phyloP scores from a whole-genome alignment of 2,797 vertebrate genomes.

The Chelon auratus region DNA sequence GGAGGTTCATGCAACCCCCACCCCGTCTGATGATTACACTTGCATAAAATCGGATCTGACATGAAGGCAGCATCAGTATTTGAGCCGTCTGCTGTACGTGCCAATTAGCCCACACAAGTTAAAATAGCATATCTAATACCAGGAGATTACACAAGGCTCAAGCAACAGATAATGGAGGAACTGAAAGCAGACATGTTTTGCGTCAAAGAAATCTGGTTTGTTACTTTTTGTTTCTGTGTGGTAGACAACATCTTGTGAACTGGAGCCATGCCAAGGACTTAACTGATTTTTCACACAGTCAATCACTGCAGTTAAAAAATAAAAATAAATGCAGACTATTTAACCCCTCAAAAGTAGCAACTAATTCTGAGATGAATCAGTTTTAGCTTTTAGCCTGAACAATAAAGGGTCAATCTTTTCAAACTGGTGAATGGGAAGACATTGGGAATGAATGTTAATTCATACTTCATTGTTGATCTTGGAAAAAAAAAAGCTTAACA shows the following conservation, averaged over 20 bases:
- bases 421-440: background rate
- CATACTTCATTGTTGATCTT: too few relatives aligned
- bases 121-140: slow-evolving; percentile 38
- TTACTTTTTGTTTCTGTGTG: background rate
- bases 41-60: slow-evolving; percentile 58
- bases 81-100: slow-evolving; percentile 26
- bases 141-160: slow-evolving; percentile 28
- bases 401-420: background rate
- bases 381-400: background rate
- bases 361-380: background rate
- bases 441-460: too few relatives aligned
- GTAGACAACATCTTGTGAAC: background rate
- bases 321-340: slow-evolving; percentile 1
- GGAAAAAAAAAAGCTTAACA: too few relatives aligned
- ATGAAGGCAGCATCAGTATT: slow-evolving; percentile 33
- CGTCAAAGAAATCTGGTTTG: background rate
- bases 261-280: background rate
- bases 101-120: slow-evolving; percentile 59
- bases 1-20: slow-evolving; percentile 50
- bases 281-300: background rate
- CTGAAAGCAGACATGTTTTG: slow-evolving; percentile 3
- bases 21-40: slow-evolving; percentile 43
- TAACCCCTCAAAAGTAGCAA: background rate
- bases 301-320: background rate
- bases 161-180: slow-evolving; percentile 3